Evolutionary conservation across 2,797 vertebrate genomes (phyloP), one percentile per base, ranked within the genome.

Genomic region (Lophotriccus pileatus): DNA sequence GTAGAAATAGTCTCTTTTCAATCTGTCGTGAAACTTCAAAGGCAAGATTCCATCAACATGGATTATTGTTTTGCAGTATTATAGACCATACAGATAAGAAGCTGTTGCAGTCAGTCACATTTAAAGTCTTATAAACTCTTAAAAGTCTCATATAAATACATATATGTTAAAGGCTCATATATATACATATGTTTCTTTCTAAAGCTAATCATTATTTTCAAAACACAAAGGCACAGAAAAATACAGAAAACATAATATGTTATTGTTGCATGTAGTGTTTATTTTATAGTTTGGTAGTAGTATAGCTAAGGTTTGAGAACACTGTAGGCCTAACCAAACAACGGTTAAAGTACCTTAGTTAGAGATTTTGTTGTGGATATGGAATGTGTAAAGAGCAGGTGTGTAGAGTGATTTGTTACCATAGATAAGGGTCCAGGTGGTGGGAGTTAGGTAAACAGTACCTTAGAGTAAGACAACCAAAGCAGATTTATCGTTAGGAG

Each of bases 11-110:
- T 78, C 56, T 79, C 34, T 87, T 94, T 89, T 79, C 77, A 93
- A 53, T 91, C 79, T 92, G 72, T 32, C 70, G 69, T 49, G 36
- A 89, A 94, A 96, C 81, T 93, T 94, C 76, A 95, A 96, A 96
- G 53, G n/a, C 75, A 93, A 73, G 68, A 84, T 52, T 44, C 17
- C 4, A 84, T 76, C 79, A 84, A 67, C 50, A 53, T 9, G 23
- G 32, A 59, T 79, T 83, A n/a, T 47, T 66, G 8, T 55, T 93
- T 90, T 81, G 72, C 73, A 72, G 1, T 88, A 73, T 55, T 78
- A 37, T 12, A 58, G 4, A 4, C 4, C 37, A 60, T 66, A 53
- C 28, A 85, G 37, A 59, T n/a, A 95, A 69, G 34, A 85, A 85
- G 18, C 12, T 75, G 17, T 55, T 84, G 14, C 32, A 94, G 55